Evolutionary conservation across 2,888 invertebrate species (phyloP), one percentile per base, ranked within the genome.

Genomic region (Lucinisca nassula): DNA sequence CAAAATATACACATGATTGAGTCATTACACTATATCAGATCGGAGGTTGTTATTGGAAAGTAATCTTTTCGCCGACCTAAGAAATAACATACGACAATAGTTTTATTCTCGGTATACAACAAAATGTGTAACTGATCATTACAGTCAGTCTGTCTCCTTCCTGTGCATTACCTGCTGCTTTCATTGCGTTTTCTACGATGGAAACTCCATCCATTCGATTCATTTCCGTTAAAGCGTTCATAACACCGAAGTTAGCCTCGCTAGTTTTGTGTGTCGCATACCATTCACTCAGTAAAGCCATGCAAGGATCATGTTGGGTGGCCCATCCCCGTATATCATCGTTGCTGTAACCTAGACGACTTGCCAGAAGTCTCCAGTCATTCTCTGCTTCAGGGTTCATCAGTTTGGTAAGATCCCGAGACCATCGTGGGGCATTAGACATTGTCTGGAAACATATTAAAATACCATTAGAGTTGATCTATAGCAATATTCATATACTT

Each of bases 231-330:
- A 96, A 91, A 24, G 90, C 88, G n/a, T 90, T 94, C 61, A 95
- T 85, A 17, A 96, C 89, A 30, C 93, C 95, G 78, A 89, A 85
- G 6, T 89, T 92, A 21, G 94, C 94, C 84, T 95, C 96, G 76
- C 94, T 92, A 14, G 94, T 95, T 84, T 94, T 95, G 85, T 95
- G 94, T n/a, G 94, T 95, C 73, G 95, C 93, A 85, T 94, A 96
- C 95, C 95, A 96, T 85, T 96, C 95, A 89, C 94, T 94, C n/a
- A 96, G 90, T 89, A 96, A 79, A 8, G 94, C 92, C 95, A 96
- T 94, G 79, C 95, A 95, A 6, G 96, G 96, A 82, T 96, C 95
- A 35, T 93, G 82, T 77, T 95, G 95, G 72, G 93, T 94, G 4
- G 95, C 93, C 95, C 95, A 96, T 21, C 90, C 93, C 78, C 93